Conservation (phyloP, 2,888 invertebrate species). For the Eudemis profundana region DNA sequence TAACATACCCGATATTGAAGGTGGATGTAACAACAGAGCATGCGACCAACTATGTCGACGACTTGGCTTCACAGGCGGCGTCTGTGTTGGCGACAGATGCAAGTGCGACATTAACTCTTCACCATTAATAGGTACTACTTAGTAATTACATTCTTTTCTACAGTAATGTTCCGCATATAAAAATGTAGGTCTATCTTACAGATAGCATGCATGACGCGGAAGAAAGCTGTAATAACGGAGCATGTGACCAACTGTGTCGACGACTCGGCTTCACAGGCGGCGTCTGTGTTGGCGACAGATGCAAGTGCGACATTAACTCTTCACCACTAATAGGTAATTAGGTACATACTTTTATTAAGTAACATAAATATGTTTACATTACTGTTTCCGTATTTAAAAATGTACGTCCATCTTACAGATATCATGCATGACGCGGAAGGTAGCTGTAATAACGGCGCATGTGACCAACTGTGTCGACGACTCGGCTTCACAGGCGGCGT, state of each 20-base stretch:
- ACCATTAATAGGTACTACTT: conserved; percentile 25
- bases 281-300: conserved; percentile 54
- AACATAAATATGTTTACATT: too few relatives aligned
- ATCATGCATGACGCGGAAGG: neutral
- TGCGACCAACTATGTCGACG: conserved; percentile 59
- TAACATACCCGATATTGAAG: neutral
- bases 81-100: conserved; percentile 55
- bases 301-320: conserved; percentile 54
- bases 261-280: conserved; percentile 55
- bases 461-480: conserved; percentile 12
- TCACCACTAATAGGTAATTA: conserved; percentile 30
- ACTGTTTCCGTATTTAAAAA: neutral
- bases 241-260: conserved; percentile 15
- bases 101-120: conserved; percentile 52
- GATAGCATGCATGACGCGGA: neutral
- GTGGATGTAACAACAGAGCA: conserved; percentile 15
- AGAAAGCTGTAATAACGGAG: neutral
- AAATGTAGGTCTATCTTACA: too few relatives aligned
- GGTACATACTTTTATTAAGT: neutral
- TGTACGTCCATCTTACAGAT: neutral
- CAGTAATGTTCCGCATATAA: too few relatives aligned
- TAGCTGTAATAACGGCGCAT: conserved; percentile 7
- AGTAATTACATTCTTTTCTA: too few relatives aligned
- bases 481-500: conserved; percentile 23
- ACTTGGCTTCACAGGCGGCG: conserved; percentile 55